Conservation (phyloP, 1,140 invertebrate genomes). For the Marisa cornuarietis region DNA sequence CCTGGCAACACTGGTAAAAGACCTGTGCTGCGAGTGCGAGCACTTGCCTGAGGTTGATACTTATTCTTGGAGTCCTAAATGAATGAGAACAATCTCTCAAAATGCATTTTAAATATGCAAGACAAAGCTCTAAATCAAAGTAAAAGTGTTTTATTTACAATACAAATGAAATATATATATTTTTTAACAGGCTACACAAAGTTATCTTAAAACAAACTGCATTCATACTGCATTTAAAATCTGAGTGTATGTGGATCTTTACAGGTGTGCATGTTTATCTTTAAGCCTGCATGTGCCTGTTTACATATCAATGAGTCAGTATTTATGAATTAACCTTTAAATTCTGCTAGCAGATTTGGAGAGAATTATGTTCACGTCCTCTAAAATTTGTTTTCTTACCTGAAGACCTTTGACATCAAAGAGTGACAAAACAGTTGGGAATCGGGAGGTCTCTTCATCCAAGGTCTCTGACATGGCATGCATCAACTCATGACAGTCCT, state of each 20-base stretch:
- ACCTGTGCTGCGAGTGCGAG: constrained; percentile 45
- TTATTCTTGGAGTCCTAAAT: constrained; percentile 38
- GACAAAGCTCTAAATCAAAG: background rate
- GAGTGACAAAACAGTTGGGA: constrained; percentile 57
- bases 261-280: too few species aligned
- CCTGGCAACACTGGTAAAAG: constrained; percentile 54
- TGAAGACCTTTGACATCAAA: constrained; percentile 58
- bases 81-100: constrained; percentile 9
- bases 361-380: background rate
- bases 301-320: background rate
- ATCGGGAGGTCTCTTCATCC: constrained; percentile 79
- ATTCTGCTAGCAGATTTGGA: background rate
- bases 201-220: too few species aligned
- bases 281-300: too few species aligned
- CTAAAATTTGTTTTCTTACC: constrained; percentile 32
- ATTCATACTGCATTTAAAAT: too few species aligned
- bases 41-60: constrained; percentile 43
- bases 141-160: too few species aligned
- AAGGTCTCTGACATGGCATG: constrained; percentile 86
- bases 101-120: background rate
- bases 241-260: too few species aligned
- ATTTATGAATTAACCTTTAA: too few species aligned
- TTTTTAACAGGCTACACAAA: too few species aligned
- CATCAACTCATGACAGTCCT: constrained; percentile 90
- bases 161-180: too few species aligned